These are phyloP conservation scores for Staurois parvus DNA, from an alignment of 2,797 vertebrate species.

Conservation along the genomic window DNA sequence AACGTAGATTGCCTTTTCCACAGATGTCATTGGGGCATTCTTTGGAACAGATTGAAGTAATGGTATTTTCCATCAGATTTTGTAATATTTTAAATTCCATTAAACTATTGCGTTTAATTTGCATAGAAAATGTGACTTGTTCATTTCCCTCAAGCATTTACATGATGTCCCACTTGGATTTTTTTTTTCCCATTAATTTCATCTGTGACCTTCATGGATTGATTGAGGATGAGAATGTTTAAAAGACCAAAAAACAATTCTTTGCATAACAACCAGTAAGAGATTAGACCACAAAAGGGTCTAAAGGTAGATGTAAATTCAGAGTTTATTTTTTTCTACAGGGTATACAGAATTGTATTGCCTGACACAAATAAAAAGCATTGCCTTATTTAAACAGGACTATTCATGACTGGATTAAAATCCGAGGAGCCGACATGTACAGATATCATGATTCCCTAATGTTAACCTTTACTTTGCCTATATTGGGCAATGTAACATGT, in stretches of 20 bases:
- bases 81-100: background rate
- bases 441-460: too few relatives aligned
- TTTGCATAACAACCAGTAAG: background rate
- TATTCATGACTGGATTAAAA: too few relatives aligned
- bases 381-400: too few relatives aligned
- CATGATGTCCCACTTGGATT: conserved; percentile 2
- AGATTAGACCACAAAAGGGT: background rate
- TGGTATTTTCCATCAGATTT: background rate
- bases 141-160: conserved; percentile 11
- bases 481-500: too few relatives aligned
- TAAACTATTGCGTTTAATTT: conserved; percentile 4
- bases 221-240: conserved; percentile 1
- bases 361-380: too few relatives aligned
- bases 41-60: background rate
- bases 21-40: background rate
- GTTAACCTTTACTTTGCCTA: too few relatives aligned
- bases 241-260: background rate
- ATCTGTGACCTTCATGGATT: conserved; percentile 2
- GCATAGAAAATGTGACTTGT: conserved; percentile 19
- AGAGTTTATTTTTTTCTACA: background rate
- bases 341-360: too few relatives aligned
- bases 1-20: background rate
- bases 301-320: background rate
- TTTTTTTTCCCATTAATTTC: conserved; percentile 12
- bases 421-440: too few relatives aligned